A percentile compares a stretch with the other conserved stretches of the same genome.
These are phyloP conservation scores for Atta colombica DNA, from an alignment of 1,140 invertebrate genomes.

Conservation along the genomic window DNA sequence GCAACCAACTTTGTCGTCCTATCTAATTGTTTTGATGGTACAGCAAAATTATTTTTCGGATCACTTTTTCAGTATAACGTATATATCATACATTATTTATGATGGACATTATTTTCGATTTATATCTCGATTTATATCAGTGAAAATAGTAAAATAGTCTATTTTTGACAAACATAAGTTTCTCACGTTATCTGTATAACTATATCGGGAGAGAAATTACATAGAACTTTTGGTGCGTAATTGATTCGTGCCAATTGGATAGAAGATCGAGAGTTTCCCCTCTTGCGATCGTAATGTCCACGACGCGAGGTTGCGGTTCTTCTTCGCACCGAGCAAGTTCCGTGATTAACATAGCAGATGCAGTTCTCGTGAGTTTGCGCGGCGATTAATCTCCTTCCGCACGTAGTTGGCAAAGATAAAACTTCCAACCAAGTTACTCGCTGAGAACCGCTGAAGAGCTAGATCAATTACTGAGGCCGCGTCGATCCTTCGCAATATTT, in stretches of 20 bases:
- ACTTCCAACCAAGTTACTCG: slow-evolving; percentile 48
- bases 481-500: slow-evolving; percentile 55
- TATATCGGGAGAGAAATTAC: background rate
- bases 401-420: slow-evolving; percentile 60
- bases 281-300: slow-evolving; percentile 13
- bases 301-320: background rate
- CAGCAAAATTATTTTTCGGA: too few relatives aligned
- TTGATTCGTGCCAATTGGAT: slow-evolving; percentile 7
- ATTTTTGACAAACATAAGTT: slow-evolving; percentile 1
- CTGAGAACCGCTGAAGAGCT: slow-evolving; percentile 61
- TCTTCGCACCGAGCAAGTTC: slow-evolving; percentile 19
- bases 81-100: background rate
- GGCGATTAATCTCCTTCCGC: slow-evolving; percentile 61
- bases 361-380: slow-evolving; percentile 58
- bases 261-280: background rate
- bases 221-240: slow-evolving; percentile 8
- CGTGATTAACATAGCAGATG: slow-evolving; percentile 61
- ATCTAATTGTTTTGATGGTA: too few relatives aligned
- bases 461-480: slow-evolving; percentile 54
- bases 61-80: background rate
- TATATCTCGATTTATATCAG: background rate
- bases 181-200: background rate
- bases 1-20: too few relatives aligned
- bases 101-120: background rate
- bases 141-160: background rate